phyloP scores from a whole-genome alignment of 2,797 vertebrate genomes.

The Dromococcyx pavoninus region DNA sequence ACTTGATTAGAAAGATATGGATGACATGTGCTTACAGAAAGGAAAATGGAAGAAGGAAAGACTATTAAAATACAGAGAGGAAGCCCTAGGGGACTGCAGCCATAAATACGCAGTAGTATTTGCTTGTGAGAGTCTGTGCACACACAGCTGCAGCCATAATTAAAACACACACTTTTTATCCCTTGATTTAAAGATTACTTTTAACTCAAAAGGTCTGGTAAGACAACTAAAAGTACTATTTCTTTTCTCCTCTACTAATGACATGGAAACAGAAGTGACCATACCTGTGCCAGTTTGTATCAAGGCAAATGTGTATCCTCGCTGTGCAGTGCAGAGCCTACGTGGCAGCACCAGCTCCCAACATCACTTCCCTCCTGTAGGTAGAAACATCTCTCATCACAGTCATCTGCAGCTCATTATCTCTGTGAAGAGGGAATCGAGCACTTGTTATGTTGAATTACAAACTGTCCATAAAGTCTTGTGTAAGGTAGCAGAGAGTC shows the following conservation, averaged over 20 bases:
- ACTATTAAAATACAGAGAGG: neutral
- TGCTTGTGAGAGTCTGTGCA: neutral
- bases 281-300: neutral
- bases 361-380: neutral
- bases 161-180: neutral
- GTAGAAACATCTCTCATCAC: neutral
- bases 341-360: neutral
- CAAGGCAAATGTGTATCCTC: accelerated
- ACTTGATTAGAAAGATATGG: neutral
- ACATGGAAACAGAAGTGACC: neutral
- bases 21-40: accelerated
- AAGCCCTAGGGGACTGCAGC: neutral
- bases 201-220: neutral
- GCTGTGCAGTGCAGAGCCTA: neutral
- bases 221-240: neutral
- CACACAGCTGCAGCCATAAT: neutral
- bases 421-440: neutral
- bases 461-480: neutral
- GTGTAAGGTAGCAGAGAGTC: neutral
- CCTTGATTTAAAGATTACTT: neutral
- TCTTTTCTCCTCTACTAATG: neutral
- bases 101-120: neutral
- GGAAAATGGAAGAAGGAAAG: neutral
- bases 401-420: neutral
- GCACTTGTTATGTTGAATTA: neutral